phyloP scores from a whole-genome alignment of 2,113 vertebrate genomes.

The Antigone vipio region DNA sequence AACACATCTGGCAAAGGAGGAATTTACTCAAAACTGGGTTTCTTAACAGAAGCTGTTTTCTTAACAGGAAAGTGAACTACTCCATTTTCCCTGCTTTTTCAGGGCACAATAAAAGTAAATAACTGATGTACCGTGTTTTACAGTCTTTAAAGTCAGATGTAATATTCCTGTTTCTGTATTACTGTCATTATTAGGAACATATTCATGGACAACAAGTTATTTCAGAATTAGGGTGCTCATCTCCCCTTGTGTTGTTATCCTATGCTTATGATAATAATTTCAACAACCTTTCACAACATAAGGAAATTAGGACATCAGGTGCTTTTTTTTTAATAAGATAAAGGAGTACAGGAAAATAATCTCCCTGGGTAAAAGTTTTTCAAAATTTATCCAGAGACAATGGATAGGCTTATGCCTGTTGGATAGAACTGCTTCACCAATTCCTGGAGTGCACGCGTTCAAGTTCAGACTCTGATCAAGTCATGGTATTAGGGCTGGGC shows the following conservation, averaged over 20 bases:
- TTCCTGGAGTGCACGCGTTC: background rate
- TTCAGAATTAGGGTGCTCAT: background rate
- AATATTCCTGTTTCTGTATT: background rate
- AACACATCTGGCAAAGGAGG: background rate
- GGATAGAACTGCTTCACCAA: background rate
- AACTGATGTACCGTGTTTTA: background rate
- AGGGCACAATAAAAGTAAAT: background rate
- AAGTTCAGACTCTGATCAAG: background rate
- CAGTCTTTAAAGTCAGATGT: background rate
- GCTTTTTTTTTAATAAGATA: background rate
- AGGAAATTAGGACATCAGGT: background rate
- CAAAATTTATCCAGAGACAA: background rate
- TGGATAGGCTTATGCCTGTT: background rate
- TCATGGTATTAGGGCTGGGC: background rate
- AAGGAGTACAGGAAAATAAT: background rate
- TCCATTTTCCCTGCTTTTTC: background rate
- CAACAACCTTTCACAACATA: background rate
- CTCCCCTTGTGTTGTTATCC: background rate
- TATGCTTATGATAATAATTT: background rate
- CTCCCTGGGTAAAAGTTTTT: background rate
- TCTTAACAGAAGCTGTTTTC: background rate
- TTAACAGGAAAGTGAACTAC: background rate
- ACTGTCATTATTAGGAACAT: background rate
- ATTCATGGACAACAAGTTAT: background rate
- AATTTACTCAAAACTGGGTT: background rate